Conservation (phyloP, 1,140 invertebrate genomes). For the Drosophila burlai region DNA sequence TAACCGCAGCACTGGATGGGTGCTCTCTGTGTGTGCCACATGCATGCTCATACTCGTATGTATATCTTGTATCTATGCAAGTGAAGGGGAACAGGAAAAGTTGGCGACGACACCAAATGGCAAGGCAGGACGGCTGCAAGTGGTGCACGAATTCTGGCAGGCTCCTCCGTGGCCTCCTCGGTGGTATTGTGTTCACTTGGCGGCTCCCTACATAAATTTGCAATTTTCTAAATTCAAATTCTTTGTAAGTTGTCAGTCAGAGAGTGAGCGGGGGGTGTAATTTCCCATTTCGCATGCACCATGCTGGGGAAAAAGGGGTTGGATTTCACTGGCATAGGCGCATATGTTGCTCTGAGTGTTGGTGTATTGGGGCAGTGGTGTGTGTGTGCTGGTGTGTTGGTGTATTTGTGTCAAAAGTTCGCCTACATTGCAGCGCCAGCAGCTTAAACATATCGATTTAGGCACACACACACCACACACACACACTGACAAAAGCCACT, state of each 20-base stretch:
- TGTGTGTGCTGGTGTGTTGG: constrained; percentile 5
- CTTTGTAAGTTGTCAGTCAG: constrained; percentile 83
- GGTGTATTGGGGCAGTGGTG: constrained; percentile 18
- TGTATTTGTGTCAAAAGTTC: constrained; percentile 73
- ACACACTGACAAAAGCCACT: constrained; percentile 60
- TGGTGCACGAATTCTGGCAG: constrained; percentile 58
- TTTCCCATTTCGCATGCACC: constrained; percentile 50
- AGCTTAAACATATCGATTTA: constrained; percentile 78
- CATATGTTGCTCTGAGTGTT: background rate
- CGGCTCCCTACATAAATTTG: constrained; percentile 77
- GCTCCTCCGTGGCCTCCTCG: constrained; percentile 1
- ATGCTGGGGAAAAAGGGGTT: constrained; percentile 20
- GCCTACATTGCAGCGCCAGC: constrained; percentile 68
- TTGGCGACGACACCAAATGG: constrained; percentile 27
- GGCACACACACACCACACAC: constrained; percentile 50
- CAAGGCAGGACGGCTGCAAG: constrained; percentile 3
- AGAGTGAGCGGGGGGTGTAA: constrained; percentile 44
- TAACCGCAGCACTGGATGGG: constrained; percentile 21
- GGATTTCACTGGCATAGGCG: constrained; percentile 20
- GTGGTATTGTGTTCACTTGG: constrained; percentile 48
- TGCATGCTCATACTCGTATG: constrained; percentile 43
- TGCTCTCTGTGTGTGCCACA: constrained; percentile 2
- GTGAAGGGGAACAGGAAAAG: constrained; percentile 21
- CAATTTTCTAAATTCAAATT: constrained; percentile 83
- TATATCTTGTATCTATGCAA: background rate